Evolutionary conservation across 2,888 invertebrate species (phyloP), one percentile per base, ranked within the genome.

Genomic region (Agrotis puta): DNA sequence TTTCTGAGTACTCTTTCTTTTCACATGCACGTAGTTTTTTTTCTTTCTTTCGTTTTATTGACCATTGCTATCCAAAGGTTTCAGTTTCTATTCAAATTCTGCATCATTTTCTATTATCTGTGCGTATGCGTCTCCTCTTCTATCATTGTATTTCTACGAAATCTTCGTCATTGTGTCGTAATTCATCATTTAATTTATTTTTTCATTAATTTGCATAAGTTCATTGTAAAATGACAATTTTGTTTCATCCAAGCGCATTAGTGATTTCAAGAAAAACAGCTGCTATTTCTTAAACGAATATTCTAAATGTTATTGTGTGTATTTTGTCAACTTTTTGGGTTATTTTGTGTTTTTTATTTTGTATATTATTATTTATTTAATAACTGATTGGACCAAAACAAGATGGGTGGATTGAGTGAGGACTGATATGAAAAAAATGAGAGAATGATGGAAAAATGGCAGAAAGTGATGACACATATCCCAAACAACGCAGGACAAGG

Each of bases 141-240:
- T 51, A 18, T 48, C 9, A 45, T 45, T 39, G n/a, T 33, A 18
- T 45, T 22, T 48, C n/a, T 45, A 22, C 11, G 2, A 45, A 39
- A 64, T n/a, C 11, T 33, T 47, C 24, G 33, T 62, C 47, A 48
- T 64, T 45, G 27, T 50, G 18, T 39, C 22, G 22, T 45, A 7
- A 61, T 59, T 6, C 2, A 20, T 24, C 13, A 2, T 54, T 4
- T 13, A 47, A n/a, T 24, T 51, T 14, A 14, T 58, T 62, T 50
- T 50, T 11, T 64, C 24, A 39, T 53, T 61, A 18, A 47, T 54
- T 64, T 68, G 7, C 22, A 51, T 64, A 50, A 50, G n/a, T 61
- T 57, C 16, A 62, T 64, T 39, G 22, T 18, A 5, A 16, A 53
- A 51, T 56, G 13, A 24, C 16, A 57, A 14, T 50, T 53, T 70